Conservation (phyloP, 2,113 vertebrate genomes). For the Laticauda laticaudata region DNA sequence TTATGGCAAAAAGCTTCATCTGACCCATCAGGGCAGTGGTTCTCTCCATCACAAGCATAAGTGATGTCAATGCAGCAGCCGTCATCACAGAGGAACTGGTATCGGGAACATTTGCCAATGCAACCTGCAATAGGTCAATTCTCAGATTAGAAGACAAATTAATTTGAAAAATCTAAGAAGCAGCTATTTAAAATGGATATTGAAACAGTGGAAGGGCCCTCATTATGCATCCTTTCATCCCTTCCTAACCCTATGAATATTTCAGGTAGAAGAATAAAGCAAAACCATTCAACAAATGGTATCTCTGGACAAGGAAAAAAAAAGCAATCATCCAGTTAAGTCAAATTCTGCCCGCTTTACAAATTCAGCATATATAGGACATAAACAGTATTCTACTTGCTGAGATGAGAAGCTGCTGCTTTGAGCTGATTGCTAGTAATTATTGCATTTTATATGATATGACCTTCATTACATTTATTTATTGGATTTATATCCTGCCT, state of each 20-base stretch:
- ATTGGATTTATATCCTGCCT: neutral
- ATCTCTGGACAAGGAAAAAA: neutral
- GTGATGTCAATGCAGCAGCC: slow-evolving; percentile 95
- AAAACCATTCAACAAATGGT: neutral
- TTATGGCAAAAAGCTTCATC: slow-evolving; percentile 93
- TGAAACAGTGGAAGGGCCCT: neutral
- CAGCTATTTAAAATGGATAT: neutral
- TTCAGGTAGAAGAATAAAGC: neutral
- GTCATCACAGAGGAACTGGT: slow-evolving; percentile 93
- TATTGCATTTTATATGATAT: neutral
- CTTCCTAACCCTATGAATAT: neutral
- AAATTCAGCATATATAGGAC: neutral
- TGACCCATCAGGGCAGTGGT: slow-evolving; percentile 89
- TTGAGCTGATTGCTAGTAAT: neutral
- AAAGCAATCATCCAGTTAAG: neutral
- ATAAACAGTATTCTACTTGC: neutral
- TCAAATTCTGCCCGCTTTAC: neutral
- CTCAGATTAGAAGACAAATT: slow-evolving; percentile 37
- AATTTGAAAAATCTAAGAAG: neutral
- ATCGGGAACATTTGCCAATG: slow-evolving; percentile 80
- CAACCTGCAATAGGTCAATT: slow-evolving; percentile 75
- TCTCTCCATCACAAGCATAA: slow-evolving; percentile 86
- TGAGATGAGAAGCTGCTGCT: neutral
- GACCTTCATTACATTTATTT: neutral
- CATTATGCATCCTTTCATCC: neutral